Evolutionary conservation across 2,113 vertebrate species (phyloP).

Genomic region (Scalopus aquaticus): DNA sequence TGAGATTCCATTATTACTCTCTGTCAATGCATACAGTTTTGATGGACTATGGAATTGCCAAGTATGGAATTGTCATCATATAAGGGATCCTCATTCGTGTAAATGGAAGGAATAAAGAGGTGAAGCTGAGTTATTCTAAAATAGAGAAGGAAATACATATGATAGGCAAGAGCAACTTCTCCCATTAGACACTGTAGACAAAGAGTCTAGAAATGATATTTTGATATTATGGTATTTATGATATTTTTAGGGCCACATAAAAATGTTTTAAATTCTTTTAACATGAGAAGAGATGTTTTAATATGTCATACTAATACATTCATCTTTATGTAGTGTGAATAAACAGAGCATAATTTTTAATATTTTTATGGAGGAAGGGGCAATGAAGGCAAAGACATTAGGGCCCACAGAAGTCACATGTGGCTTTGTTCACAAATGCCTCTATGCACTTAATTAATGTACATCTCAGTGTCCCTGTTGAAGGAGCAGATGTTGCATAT

Average conservation of each 20-base stretch:
- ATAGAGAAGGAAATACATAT: neutral
- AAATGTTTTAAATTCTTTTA: neutral
- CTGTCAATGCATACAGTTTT: neutral
- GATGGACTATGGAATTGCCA: neutral
- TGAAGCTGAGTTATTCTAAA: neutral
- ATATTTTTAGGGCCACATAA: neutral
- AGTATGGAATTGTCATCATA: neutral
- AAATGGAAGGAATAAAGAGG: neutral
- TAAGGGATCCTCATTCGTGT: neutral
- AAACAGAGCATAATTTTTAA: neutral
- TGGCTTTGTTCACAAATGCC: neutral
- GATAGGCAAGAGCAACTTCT: neutral
- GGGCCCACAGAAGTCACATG: neutral
- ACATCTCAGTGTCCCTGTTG: neutral
- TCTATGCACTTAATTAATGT: neutral
- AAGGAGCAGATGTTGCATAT: neutral
- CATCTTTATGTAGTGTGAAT: neutral
- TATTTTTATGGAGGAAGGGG: neutral
- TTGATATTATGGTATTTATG: too few species aligned
- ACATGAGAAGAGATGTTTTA: conserved; percentile 21
- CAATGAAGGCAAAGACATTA: neutral
- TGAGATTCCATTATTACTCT: neutral
- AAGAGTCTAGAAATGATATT: neutral
- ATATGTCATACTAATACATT: neutral
- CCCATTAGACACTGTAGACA: neutral